These are phyloP conservation scores for Phyllostomus hastatus DNA, from an alignment of 2,113 vertebrate species.

Conservation along the genomic window DNA sequence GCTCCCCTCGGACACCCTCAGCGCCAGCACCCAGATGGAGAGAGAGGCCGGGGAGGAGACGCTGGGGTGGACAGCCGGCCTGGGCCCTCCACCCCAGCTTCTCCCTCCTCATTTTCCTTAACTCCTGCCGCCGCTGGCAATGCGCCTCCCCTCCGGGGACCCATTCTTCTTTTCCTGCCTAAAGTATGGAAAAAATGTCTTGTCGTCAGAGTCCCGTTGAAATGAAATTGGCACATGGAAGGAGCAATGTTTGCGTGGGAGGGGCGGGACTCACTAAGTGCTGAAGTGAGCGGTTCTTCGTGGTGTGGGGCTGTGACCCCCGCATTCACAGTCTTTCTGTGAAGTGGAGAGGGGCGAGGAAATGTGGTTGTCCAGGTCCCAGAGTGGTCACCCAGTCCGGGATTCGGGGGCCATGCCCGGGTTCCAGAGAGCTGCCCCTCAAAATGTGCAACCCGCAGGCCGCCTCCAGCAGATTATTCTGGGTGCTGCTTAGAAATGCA, in stretches of 20 bases:
- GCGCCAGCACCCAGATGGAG: neutral
- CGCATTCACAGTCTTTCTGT: neutral
- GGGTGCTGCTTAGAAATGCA: no score
- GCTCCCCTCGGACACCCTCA: neutral
- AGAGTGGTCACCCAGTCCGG: neutral
- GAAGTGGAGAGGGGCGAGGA: neutral
- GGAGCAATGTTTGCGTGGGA: neutral
- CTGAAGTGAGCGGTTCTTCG: neutral
- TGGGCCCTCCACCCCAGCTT: fast-evolving
- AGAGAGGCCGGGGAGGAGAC: neutral
- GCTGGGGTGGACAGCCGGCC: fast-evolving
- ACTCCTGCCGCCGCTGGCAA: neutral
- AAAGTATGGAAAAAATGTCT: neutral
- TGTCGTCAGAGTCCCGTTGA: neutral
- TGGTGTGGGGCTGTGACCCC: neutral
- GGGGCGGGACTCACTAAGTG: no score
- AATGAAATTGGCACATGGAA: neutral
- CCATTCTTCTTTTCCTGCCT: neutral
- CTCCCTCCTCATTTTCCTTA: neutral
- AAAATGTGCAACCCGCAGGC: fast-evolving
- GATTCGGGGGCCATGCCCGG: neutral
- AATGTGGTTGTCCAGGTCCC: fast-evolving
- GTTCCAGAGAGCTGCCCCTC: neutral
- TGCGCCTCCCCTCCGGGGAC: neutral
- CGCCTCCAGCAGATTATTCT: fast-evolving